These are phyloP conservation scores for Leptodactylus fuscus DNA, from an alignment of 2,113 vertebrate species.

Conservation along the genomic window DNA sequence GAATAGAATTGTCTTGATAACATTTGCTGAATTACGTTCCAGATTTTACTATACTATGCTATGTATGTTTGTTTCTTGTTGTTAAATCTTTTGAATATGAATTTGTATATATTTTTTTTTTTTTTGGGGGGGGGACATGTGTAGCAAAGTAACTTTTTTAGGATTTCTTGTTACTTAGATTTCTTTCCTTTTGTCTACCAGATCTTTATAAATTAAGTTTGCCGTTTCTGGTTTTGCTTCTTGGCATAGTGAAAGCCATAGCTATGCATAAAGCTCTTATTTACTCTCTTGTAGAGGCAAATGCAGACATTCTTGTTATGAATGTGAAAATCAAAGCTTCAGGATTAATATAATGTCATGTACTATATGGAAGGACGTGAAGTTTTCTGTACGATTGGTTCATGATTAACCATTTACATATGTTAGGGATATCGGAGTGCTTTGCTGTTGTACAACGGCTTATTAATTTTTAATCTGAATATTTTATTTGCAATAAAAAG, in stretches of 20 bases:
- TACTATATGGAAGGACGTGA: background rate
- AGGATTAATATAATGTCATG: background rate
- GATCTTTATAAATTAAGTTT: background rate
- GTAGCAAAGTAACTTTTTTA: background rate
- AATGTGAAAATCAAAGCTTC: background rate
- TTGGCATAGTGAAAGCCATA: too few relatives aligned
- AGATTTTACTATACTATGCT: background rate
- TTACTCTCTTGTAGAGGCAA: too few relatives aligned
- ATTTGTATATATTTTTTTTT: background rate
- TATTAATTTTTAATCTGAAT: background rate
- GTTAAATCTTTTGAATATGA: background rate
- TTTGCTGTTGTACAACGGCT: background rate
- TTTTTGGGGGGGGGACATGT: too few relatives aligned
- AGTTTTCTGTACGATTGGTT: background rate
- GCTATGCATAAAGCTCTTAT: too few relatives aligned
- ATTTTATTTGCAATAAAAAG: background rate
- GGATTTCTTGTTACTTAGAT: background rate
- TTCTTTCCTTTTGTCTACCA: background rate
- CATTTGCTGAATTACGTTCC: constrained; percentile 12
- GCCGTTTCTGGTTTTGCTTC: too few relatives aligned
- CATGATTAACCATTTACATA: background rate
- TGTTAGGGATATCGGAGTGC: background rate
- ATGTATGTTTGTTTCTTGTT: background rate
- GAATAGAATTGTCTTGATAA: background rate
- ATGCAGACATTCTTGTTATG: too few relatives aligned